Conservation (phyloP, 1,140 invertebrate species). For the Amyelois transitella region DNA sequence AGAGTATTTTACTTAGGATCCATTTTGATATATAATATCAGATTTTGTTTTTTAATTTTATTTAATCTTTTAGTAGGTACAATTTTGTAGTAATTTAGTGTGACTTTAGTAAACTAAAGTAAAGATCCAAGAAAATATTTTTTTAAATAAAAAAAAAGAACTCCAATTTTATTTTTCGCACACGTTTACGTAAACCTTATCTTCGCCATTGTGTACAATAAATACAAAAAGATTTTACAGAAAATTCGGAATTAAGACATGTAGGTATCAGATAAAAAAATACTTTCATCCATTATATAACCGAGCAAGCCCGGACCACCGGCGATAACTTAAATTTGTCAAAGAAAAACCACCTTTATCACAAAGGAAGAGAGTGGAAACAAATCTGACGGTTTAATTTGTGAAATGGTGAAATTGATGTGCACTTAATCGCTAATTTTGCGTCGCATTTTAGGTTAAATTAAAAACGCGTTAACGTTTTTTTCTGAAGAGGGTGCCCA, state of each 20-base stretch:
- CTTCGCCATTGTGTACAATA: neutral
- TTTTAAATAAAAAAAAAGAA: neutral
- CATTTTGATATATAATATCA: too few species aligned
- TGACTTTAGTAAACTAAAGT: neutral
- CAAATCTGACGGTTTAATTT: constrained; percentile 8
- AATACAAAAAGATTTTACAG: neutral
- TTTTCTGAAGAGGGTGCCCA: neutral
- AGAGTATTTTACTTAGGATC: too few species aligned
- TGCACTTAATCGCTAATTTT: constrained; percentile 23
- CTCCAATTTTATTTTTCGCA: neutral
- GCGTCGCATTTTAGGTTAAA: constrained; percentile 14
- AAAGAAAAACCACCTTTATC: constrained; percentile 6
- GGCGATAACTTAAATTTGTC: constrained; percentile 6
- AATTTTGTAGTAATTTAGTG: too few species aligned
- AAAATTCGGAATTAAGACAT: neutral
- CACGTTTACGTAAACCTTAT: neutral
- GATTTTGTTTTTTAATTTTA: too few species aligned
- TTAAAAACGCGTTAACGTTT: constrained; percentile 22
- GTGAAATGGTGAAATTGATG: constrained; percentile 21
- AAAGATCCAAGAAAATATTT: neutral
- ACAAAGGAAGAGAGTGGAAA: neutral
- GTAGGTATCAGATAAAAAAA: neutral
- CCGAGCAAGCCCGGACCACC: constrained; percentile 12
- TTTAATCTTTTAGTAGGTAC: too few species aligned
- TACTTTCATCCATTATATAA: constrained; percentile 16